Evolutionary conservation across 2,888 invertebrate genomes (phyloP), one percentile per base, ranked within the genome.

Genomic region (Synergus gifuensis): DNA sequence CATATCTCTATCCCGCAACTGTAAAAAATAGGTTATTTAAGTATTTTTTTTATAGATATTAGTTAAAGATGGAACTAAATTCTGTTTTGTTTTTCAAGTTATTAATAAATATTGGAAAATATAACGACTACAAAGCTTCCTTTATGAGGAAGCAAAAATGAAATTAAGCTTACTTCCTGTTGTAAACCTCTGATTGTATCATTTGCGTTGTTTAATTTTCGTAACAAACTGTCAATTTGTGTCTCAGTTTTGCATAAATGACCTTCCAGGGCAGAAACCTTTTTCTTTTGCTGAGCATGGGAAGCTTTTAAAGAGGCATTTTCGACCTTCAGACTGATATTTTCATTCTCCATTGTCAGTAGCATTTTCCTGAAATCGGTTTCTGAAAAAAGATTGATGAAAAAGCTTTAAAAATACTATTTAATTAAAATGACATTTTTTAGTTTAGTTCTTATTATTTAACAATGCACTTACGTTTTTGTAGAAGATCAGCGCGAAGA

Each of bases 291-390:
- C 81, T 96, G 95, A 9, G 94, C 94, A 76, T 96, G 92, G 67
- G 95, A 94, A 0, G 95, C 94, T 88, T 94, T 94, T 0, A 96
- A 89, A 1, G 95, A 95, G 8, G 94, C 93, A 84, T 95, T 94
- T 90, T 97, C 97, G 36, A 95, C 94, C 85, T 94, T 94, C 0
- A 95, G 92, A 83, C 95, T 93, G 16, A 96, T 90, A 81, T 95
- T 95, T 80, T 96, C 96, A 82, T 95, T 95, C 86, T 98, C 96
- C 77, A 96, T 91, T 14, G 95, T 94, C 67, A 95, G 92, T 22
- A 97, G 89, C 82, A 95, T 94, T 79, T 95, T 94, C 58, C 97
- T 93, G 62, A 90, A 89, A 67, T 90, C 90, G 69, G 88, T 90
- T 85, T 92, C 91, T 91, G 80, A 22, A 82, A 85, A 73, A 79